A percentile compares a stretch with the other conserved stretches of the same genome.
phyloP scores from a whole-genome alignment of 2,888 invertebrate genomes.

The Pseudeuparius sepicola region DNA sequence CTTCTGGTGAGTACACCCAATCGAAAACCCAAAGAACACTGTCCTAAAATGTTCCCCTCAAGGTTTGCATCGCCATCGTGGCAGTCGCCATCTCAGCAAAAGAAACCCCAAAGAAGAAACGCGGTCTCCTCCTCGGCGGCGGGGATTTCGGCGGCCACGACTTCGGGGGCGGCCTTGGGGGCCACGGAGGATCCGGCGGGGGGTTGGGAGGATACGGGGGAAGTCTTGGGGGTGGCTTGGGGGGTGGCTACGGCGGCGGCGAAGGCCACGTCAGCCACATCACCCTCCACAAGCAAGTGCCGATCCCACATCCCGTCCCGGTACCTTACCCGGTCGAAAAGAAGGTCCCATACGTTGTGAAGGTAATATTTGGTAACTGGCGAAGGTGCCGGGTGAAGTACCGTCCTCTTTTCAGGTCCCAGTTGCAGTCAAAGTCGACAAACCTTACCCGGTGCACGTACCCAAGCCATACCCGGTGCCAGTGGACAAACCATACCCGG shows the following conservation, averaged over 20 bases:
- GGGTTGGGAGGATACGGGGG: constrained; percentile 16
- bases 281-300: constrained; percentile 53
- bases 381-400: constrained; percentile 45
- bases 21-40: too few relatives aligned
- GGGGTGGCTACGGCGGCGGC: constrained; percentile 19
- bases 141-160: constrained; percentile 17
- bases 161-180: constrained; percentile 13
- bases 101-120: constrained; percentile 13
- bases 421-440: constrained; percentile 45
- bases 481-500: constrained; percentile 49
- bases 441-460: constrained; percentile 51
- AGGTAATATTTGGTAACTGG: too few relatives aligned
- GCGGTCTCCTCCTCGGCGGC: constrained; percentile 16
- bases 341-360: constrained; percentile 51
- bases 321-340: constrained; percentile 50
- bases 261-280: constrained; percentile 43
- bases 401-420: constrained; percentile 47
- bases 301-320: constrained; percentile 46
- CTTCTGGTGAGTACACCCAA: too few relatives aligned
- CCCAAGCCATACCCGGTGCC: constrained; percentile 44
- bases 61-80: background rate
- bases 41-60: too few relatives aligned
- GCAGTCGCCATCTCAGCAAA: background rate
- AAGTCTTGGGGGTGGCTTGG: constrained; percentile 22
- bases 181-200: constrained; percentile 18